Conservation (phyloP, 2,888 invertebrate genomes). For the Megalurothrips usitatus region DNA sequence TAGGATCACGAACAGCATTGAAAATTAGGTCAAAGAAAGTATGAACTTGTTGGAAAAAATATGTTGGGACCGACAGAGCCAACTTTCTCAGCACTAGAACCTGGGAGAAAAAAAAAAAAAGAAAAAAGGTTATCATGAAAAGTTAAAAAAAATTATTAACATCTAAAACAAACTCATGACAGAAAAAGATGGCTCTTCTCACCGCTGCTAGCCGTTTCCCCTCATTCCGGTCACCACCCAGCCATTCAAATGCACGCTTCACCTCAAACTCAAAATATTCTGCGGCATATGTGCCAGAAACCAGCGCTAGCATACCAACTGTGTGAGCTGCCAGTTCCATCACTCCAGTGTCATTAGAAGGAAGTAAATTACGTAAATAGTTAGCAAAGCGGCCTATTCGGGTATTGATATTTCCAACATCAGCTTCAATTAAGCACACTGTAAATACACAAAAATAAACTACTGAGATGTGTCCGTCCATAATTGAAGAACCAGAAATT, state of each 20-base stretch:
- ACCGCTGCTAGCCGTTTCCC: constrained; percentile 87
- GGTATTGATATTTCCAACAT: constrained; percentile 86
- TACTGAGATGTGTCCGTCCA: background rate
- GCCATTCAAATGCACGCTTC: constrained; percentile 92
- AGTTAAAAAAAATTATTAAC: too few species aligned
- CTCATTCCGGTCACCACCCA: constrained; percentile 85
- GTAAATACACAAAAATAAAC: constrained; percentile 42
- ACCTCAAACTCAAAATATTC: constrained; percentile 99
- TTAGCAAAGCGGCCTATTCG: constrained; percentile 89
- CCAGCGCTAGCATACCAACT: constrained; percentile 84
- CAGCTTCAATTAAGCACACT: constrained; percentile 91
- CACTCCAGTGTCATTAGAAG: constrained; percentile 85
- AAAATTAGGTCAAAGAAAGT: constrained; percentile 92
- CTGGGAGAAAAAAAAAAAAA: constrained; percentile 38
- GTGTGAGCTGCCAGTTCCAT: constrained; percentile 96
- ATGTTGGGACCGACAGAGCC: constrained; percentile 92
- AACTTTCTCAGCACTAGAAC: constrained; percentile 86
- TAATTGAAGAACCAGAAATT: constrained; percentile 11
- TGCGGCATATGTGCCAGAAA: constrained; percentile 88
- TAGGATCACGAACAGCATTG: constrained; percentile 85
- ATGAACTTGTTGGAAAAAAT: constrained; percentile 92
- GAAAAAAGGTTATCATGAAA: background rate
- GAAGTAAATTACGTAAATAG: constrained; percentile 81
- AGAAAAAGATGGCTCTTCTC: constrained; percentile 39
- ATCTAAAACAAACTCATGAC: constrained; percentile 6